These are phyloP conservation scores for Rhinophrynus dorsalis DNA, from an alignment of 2,797 vertebrate genomes.

Conservation along the genomic window DNA sequence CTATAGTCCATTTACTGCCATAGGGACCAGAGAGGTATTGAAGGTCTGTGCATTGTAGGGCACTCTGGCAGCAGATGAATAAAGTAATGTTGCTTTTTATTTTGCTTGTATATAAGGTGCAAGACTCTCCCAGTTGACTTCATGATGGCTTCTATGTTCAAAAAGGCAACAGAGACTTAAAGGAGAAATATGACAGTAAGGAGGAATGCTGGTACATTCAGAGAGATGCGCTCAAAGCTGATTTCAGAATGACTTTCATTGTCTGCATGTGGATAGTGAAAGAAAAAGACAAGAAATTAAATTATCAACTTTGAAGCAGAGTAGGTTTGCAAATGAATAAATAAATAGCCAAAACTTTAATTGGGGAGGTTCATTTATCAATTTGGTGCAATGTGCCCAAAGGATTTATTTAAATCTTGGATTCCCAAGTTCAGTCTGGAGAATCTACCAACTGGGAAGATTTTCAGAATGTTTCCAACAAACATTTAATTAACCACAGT, in stretches of 20 bases:
- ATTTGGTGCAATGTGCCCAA: too few species aligned
- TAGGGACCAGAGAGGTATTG: too few species aligned
- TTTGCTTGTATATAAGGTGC: constrained; percentile 18
- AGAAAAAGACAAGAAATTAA: neutral
- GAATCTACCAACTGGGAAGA: neutral
- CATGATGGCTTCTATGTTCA: constrained; percentile 32
- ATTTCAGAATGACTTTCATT: neutral
- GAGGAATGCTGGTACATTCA: constrained; percentile 30
- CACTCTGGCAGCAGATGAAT: neutral
- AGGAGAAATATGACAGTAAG: neutral
- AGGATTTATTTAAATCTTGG: too few species aligned
- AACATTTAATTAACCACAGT: too few species aligned
- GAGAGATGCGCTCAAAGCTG: constrained; percentile 1
- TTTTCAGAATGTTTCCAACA: too few species aligned
- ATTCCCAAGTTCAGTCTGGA: neutral
- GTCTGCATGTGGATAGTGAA: neutral
- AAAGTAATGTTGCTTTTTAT: neutral
- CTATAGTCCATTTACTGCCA: too few species aligned
- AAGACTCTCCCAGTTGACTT: neutral
- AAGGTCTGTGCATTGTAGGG: too few species aligned
- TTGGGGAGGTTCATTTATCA: too few species aligned
- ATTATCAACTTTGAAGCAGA: neutral
- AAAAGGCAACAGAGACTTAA: constrained; percentile 29
- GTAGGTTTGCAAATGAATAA: neutral
- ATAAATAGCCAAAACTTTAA: neutral